These are phyloP conservation scores for Chromis chromis DNA, from an alignment of 2,797 vertebrate genomes.

Conservation along the genomic window DNA sequence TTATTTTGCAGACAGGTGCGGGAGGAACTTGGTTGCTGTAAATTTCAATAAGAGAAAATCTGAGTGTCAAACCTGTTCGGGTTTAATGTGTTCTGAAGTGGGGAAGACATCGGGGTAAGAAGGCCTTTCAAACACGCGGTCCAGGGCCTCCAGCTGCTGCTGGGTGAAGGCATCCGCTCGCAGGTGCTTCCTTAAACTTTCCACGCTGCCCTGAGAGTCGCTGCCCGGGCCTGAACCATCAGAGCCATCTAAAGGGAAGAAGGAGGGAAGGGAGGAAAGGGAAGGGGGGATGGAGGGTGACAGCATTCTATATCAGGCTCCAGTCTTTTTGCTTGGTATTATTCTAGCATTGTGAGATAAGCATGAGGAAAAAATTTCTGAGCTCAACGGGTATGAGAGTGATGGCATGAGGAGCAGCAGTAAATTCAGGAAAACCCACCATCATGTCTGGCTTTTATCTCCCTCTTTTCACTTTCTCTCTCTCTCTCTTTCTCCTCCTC, in stretches of 20 bases:
- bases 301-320: conserved; percentile 46
- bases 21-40: not conserved
- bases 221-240: conserved; percentile 97
- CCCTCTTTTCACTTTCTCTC: conserved; percentile 24
- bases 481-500: conserved; percentile 8
- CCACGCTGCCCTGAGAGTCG: conserved; percentile 99
- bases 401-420: conserved; percentile 37
- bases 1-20: not conserved
- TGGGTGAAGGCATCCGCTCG: conserved; percentile 98
- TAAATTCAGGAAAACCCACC: conserved; percentile 63
- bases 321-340: conserved; percentile 35
- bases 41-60: not conserved
- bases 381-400: conserved; percentile 41
- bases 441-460: conserved; percentile 61
- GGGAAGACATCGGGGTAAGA: conserved; percentile 99
- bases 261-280: conserved; percentile 17
- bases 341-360: conserved; percentile 46
- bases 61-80: conserved; percentile 92
- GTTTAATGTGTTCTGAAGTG: conserved; percentile 98
- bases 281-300: conserved; percentile 8
- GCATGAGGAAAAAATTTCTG: conserved; percentile 15
- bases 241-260: conserved; percentile 89
- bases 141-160: conserved; percentile 99
- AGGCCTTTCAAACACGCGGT: conserved; percentile 98
- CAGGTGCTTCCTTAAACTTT: conserved; percentile 99